These are phyloP conservation scores for Itoplectis maculator DNA, from an alignment of 2,888 invertebrate genomes.

Conservation along the genomic window DNA sequence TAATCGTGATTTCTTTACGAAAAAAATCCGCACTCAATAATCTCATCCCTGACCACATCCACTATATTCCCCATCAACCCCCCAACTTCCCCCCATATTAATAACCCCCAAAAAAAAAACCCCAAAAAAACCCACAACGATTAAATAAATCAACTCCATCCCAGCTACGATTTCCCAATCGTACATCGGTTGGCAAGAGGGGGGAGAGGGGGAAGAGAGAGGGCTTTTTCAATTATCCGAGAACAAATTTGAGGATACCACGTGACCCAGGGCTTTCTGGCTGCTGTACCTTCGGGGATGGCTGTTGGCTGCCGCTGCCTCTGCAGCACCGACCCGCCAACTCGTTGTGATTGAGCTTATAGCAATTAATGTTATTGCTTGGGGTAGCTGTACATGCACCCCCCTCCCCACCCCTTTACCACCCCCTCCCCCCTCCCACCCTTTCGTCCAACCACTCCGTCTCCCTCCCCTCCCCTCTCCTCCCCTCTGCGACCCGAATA, in stretches of 20 bases:
- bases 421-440: constrained; percentile 25
- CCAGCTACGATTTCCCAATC: too few relatives aligned
- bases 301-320: constrained; percentile 57
- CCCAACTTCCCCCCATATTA: too few relatives aligned
- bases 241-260: constrained; percentile 73
- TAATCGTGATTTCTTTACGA: too few relatives aligned
- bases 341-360: constrained; percentile 79
- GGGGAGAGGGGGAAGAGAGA: constrained; percentile 37
- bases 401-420: constrained; percentile 26
- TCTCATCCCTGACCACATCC: too few relatives aligned
- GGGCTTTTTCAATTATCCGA: constrained; percentile 73
- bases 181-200: too few relatives aligned
- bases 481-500: constrained; percentile 28
- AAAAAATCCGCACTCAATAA: too few relatives aligned
- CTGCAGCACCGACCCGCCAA: constrained; percentile 61
- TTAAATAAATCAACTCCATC: too few relatives aligned
- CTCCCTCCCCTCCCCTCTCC: constrained; percentile 58
- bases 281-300: constrained; percentile 53
- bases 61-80: too few relatives aligned
- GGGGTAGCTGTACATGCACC: constrained; percentile 69
- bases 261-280: constrained; percentile 68
- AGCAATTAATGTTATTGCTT: constrained; percentile 82
- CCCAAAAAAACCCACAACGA: too few relatives aligned
- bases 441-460: constrained; percentile 48
- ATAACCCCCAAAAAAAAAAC: too few relatives aligned